These are phyloP conservation scores for Chloroclystis v-ata DNA, from an alignment of 2,888 invertebrate genomes.

Conservation along the genomic window DNA sequence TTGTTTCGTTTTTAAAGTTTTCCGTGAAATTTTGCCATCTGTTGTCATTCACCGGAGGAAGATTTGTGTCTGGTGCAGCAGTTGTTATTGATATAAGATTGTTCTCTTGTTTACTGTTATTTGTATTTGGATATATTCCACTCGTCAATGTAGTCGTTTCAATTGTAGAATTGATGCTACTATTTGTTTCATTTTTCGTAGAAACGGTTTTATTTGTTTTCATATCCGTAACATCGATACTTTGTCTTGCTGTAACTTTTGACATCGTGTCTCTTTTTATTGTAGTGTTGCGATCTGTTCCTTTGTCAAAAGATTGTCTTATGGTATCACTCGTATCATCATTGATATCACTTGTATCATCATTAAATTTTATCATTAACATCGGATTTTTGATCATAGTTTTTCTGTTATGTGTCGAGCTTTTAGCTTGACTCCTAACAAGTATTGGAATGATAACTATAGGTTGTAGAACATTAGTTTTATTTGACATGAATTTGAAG, in stretches of 20 bases:
- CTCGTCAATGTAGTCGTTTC: conserved; percentile 8
- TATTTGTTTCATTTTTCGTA: not conserved
- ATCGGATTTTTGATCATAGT: conserved; percentile 1
- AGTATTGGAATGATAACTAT: conserved; percentile 25
- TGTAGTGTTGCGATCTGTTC: conserved; percentile 14
- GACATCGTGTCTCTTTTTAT: not conserved
- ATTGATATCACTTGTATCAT: conserved; percentile 19
- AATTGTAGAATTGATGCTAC: conserved; percentile 11
- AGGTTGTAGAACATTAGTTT: conserved; percentile 16
- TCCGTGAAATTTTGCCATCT: conserved; percentile 40
- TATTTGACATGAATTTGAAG: conserved; percentile 8
- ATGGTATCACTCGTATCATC: conserved; percentile 34
- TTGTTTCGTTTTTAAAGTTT: conserved; percentile 22
- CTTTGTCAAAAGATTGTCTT: conserved; percentile 36
- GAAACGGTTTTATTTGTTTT: conserved; percentile 13
- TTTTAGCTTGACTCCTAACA: not conserved
- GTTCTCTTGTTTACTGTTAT: conserved; percentile 14
- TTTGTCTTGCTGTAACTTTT: conserved; percentile 4
- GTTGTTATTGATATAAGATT: conserved; percentile 21
- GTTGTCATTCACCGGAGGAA: conserved; percentile 26
- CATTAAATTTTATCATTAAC: not conserved
- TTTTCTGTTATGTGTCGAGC: too few relatives aligned
- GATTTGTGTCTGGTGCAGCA: conserved; percentile 19
- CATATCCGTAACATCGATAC: conserved; percentile 5
- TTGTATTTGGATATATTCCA: conserved; percentile 16